Conservation (phyloP, 2,888 invertebrate genomes). For the Eupithecia dodoneata region DNA sequence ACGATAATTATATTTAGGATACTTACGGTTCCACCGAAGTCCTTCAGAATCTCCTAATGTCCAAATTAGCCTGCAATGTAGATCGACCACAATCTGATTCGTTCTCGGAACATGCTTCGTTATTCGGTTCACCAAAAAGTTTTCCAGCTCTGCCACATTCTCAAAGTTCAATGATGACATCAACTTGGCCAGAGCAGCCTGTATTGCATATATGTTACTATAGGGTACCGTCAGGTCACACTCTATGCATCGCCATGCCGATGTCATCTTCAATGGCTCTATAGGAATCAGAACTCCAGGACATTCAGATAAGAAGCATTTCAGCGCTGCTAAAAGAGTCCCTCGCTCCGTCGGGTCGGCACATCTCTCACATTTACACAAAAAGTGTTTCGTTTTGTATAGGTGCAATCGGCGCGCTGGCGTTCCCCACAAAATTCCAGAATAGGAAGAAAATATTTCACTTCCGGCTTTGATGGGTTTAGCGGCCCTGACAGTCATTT, state of each 20-base stretch:
- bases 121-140: constrained; percentile 82
- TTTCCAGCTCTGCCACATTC: constrained; percentile 80
- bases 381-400: constrained; percentile 87
- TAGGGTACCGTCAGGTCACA: constrained; percentile 79
- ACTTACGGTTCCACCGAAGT: constrained; percentile 85
- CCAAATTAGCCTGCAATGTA: constrained; percentile 86
- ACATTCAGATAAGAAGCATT: constrained; percentile 81
- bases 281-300: constrained; percentile 83
- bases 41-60: constrained; percentile 83
- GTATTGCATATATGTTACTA: constrained; percentile 79
- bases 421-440: constrained; percentile 88
- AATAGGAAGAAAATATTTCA: constrained; percentile 87
- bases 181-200: constrained; percentile 82
- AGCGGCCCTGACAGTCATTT: constrained; percentile 85
- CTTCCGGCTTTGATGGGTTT: constrained; percentile 83
- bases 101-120: constrained; percentile 81
- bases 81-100: constrained; percentile 86
- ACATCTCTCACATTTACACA: constrained; percentile 87
- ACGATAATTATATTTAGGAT: not conserved
- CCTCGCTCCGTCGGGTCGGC: constrained; percentile 87
- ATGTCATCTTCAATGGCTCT: constrained; percentile 79
- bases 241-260: constrained; percentile 85
- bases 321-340: constrained; percentile 82
- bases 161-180: constrained; percentile 79
- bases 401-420: constrained; percentile 85